phyloP scores from a whole-genome alignment of 2,888 invertebrate species.

The Hyppa rectilinea region DNA sequence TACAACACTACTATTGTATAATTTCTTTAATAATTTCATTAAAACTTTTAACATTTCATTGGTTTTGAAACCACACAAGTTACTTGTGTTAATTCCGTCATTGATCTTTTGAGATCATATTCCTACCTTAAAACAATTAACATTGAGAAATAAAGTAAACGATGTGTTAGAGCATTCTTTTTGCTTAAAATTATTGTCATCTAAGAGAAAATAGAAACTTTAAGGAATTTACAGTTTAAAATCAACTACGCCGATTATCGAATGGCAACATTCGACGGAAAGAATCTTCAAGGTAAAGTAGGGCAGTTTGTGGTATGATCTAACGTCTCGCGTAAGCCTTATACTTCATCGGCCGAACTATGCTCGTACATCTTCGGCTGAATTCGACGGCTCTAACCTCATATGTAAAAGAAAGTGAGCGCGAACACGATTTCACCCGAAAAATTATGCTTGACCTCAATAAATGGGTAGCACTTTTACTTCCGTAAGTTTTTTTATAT shows the following conservation, averaged over 20 bases:
- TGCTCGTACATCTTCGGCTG: background rate
- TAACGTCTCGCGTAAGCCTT: background rate
- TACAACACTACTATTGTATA: conserved; percentile 35
- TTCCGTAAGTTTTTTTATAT: background rate
- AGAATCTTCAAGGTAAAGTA: background rate
- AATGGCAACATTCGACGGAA: background rate
- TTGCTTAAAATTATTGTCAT: background rate
- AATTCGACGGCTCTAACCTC: background rate
- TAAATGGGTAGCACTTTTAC: background rate
- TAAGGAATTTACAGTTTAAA: background rate
- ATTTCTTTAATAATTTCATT: conserved; percentile 44
- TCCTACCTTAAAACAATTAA: background rate
- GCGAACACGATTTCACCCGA: background rate
- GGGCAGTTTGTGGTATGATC: background rate
- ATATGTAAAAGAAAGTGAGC: background rate
- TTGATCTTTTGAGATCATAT: background rate
- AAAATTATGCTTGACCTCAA: background rate
- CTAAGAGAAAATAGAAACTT: background rate
- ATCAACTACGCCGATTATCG: too few relatives aligned
- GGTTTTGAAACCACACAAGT: background rate
- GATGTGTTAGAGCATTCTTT: background rate
- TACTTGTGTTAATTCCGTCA: conserved; percentile 2
- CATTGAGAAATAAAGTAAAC: background rate
- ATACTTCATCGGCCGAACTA: background rate
- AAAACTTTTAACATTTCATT: conserved; percentile 46